Conservation (phyloP, 2,797 vertebrate species). For the Trachurus trachurus region DNA sequence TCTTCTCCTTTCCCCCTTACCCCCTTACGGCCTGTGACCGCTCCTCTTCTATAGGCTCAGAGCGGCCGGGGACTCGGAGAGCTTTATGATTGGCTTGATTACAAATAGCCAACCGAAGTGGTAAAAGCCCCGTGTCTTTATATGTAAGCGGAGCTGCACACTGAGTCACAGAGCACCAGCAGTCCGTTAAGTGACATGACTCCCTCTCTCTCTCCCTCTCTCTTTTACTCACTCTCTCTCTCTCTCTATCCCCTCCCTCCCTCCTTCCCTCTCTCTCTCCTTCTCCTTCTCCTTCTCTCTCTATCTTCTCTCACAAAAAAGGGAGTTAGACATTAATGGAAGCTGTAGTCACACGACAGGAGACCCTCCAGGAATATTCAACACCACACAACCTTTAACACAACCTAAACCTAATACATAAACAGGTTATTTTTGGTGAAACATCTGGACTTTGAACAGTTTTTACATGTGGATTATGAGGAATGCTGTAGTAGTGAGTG, state of each 20-base stretch:
- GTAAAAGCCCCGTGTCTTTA: constrained; percentile 57
- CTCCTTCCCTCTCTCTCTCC: constrained; percentile 25
- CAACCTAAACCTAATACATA: not conserved
- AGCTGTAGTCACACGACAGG: constrained; percentile 42
- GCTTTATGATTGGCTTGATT: constrained; percentile 80
- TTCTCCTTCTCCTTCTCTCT: constrained; percentile 23
- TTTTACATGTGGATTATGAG: too few species aligned
- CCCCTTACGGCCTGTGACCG: constrained; percentile 64
- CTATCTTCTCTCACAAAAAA: constrained; percentile 41
- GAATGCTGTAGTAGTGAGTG: too few species aligned
- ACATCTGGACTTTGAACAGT: too few species aligned
- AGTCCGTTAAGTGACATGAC: constrained; percentile 73
- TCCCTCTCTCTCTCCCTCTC: constrained; percentile 54
- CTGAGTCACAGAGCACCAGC: constrained; percentile 64
- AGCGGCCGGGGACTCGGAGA: constrained; percentile 34
- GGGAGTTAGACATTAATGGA: constrained; percentile 50
- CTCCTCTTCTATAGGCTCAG: constrained; percentile 63
- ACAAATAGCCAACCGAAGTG: constrained; percentile 73
- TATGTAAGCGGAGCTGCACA: constrained; percentile 67
- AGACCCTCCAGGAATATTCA: constrained; percentile 2
- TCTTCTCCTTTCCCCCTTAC: constrained; percentile 30
- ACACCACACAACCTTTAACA: not conserved
- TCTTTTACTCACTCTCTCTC: constrained; percentile 40
- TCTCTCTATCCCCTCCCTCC: constrained; percentile 16
- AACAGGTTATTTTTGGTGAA: not conserved